Evolutionary conservation across 2,888 invertebrate species (phyloP), one percentile per base, ranked within the genome.

Genomic region (Drosophila quinaria): DNA sequence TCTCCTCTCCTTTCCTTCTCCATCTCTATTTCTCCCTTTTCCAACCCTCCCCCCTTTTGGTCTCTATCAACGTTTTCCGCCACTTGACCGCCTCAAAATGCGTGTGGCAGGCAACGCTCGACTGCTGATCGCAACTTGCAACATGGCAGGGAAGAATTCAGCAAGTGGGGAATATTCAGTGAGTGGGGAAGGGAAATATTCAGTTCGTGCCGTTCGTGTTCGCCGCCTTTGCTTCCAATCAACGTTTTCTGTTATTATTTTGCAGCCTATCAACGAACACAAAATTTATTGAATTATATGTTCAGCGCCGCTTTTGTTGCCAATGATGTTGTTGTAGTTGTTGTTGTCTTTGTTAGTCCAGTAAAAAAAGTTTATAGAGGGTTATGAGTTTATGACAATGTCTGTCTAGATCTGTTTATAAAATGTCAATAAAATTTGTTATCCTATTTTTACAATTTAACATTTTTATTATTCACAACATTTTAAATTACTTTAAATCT

Each of bases 281-380:
- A 55, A 67, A 76, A 75, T 71, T 84, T 80, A 89, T 86, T 84
- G 78, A 86, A 86, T 84, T 87, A 81, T 87, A 70, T 69, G 81
- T 70, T 76, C 78, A 70, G 73, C 74, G 71, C 54, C 66, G 66
- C 39, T 47, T 44, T 44, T 46, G 47, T 37, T 29, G 31, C 44
- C 49, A 33, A 22, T 37, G n/a, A 15, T 37, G 35, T 25, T 0
- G 5, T 25, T 25, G 25, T 5, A 5, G 25, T 25, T 25, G 25
- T 25, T 29, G 29, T 29, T 29, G 29, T 2, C 29, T 29, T 29
- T 29, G 8, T 29, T 19, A 42, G 37, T n/a, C 37, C 37, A 37
- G 37, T 37, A 37, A 1, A 6, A 2, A n/a, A n/a, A 2, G n/a
- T 2, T 6, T n/a, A n/a, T n/a, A n/a, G 6, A n/a, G n/a, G 8